Base-by-base conservation (phyloP, 1,140 invertebrate species). In the Calephelis virginiensis region DNA sequence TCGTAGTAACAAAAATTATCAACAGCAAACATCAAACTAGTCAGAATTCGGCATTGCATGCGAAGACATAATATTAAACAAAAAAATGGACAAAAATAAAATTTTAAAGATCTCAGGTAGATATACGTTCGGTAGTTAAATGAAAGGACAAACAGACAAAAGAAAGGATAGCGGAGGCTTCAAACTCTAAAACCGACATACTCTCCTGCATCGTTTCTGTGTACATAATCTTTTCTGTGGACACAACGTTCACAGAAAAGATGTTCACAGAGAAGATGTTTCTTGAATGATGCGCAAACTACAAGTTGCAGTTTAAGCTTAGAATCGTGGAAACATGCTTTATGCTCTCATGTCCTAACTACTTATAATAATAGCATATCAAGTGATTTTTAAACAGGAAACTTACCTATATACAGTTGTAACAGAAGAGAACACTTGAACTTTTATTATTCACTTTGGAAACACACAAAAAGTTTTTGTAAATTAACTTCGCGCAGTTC, bases 161-260 rank as follows among this genome's bases (percentile, higher is more conserved):
- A n/a, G 10, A 48, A 48, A 9, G 10, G 47, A 48, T 48, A 48
- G 12, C 47, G 47, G 47, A 48, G 11, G 47, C 47, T 48, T 12
- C n/a, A 48, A 48, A 48, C 12, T 48, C 47, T 12, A 48, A 48
- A 48, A 49, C 47, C 7, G 38, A 40, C 38, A 40, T 7, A 49
- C 47, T 49, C n/a, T 49, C 47, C n/a, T 49, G 47, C 47, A 49
- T 49, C 11, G 47, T 49, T 49, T 49, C 47, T 49, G 12, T 49
- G 47, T 10, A 49, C 47, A 49, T 12, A 10, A 49, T 49, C 12
- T 49, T 49, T 12, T 49, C 47, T 49, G 47, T 49, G 47, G 47
- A 49, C 47, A 49, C 12, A 49, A 49, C n/a, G 47, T 49, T 49
- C 47, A 49, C 47, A 49, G 47, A 49, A 49, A 49, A 49, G 47